Evolutionary conservation across 2,797 vertebrate genomes (phyloP).

Genomic region (Myiotriccus ornatus): DNA sequence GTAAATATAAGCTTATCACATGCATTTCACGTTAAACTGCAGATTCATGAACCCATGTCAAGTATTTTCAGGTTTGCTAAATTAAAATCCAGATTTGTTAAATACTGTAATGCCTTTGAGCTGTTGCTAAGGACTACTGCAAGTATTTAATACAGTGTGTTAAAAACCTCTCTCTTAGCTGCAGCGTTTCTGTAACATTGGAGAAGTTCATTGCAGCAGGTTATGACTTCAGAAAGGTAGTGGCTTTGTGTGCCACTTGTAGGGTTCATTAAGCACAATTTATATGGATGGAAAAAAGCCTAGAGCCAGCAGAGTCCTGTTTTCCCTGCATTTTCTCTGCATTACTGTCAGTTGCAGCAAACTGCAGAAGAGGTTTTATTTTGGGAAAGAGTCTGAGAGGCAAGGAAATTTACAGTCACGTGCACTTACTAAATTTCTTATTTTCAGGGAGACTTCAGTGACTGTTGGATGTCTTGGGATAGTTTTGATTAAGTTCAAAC

Average conservation of each 20-base stretch:
- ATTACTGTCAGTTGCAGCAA: neutral
- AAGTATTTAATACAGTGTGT: neutral
- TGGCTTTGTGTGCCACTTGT: neutral
- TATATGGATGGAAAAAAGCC: neutral
- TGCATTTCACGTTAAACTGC: neutral
- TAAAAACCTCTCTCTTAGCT: neutral
- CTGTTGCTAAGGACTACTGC: neutral
- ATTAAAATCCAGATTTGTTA: neutral
- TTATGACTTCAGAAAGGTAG: neutral
- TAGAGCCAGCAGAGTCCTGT: neutral
- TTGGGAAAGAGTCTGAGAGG: neutral
- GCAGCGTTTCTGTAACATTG: neutral
- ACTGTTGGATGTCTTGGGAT: neutral
- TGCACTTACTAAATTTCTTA: neutral
- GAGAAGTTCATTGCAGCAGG: neutral
- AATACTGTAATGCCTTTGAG: neutral
- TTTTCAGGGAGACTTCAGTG: neutral
- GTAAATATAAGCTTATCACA: neutral
- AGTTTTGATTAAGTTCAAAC: neutral
- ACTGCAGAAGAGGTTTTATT: neutral
- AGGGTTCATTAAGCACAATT: neutral
- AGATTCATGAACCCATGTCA: neutral
- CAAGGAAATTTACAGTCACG: neutral
- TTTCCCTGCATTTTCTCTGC: neutral
- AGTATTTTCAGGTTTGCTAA: neutral